Evolutionary conservation across 2,888 invertebrate species (phyloP), one percentile per base, ranked within the genome.

Genomic region (Corbicula japonica): DNA sequence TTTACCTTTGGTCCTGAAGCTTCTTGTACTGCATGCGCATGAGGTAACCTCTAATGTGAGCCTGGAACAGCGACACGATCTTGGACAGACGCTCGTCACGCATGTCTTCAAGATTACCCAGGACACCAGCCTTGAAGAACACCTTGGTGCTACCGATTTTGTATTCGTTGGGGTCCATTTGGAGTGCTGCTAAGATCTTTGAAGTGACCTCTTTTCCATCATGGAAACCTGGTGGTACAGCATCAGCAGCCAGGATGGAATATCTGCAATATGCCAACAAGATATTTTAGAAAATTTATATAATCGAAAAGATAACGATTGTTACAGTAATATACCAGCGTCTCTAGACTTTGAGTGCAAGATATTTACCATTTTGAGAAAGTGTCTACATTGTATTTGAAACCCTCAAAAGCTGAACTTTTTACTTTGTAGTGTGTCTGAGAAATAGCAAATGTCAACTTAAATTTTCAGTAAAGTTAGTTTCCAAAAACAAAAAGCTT

Each of bases 41-140:
- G 46, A 93, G 86, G 89, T 94, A 99, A 96, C 98, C 98, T 93
- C 99, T 96, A 94, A 98, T 97, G 96, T 96, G 97, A 90, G 98
- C 97, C 95, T 94, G 94, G 93, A 94, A 94, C 98, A 98, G 98
- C 93, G 98, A 97, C 93, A 99, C 97, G 94, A 99, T 98, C 95
- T 98, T 98, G 95, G 94, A 90, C 91, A 99, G 95, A 95, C 99
- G 98, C 94, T 99, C 99, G 95, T 99, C 99, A 96, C 99, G 98
- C 95, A 99, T 96, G 95, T 99, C 99, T 95, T 99, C 99, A 96
- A 99, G 97, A 95, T 98, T 98, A 97, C 99, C 99, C 96, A 99
- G 95, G 94, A 99, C 98, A 96, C 99, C 99, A 92, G 99, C 99
- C 94, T 99, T 98, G 98, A 99, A 99, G 97, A 99, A 99, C 96